These are phyloP conservation scores for Cataglyphis altisquamis DNA, from an alignment of 2,888 invertebrate species.

Conservation along the genomic window DNA sequence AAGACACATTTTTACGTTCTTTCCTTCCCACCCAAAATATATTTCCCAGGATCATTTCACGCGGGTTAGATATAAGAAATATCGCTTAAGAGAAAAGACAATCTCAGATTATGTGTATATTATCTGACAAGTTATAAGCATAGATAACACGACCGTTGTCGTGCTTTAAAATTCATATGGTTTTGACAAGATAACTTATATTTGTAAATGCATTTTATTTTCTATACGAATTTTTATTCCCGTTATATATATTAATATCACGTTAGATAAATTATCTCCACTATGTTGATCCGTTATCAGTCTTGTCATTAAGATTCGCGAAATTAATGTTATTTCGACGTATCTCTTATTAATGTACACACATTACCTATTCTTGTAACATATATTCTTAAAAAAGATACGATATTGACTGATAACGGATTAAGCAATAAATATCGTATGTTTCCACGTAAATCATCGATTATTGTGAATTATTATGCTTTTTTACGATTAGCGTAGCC, in stretches of 20 bases:
- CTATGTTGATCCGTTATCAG: conserved; percentile 14
- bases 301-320: background rate
- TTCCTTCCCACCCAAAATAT: background rate
- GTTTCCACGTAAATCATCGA: background rate
- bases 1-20: background rate
- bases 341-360: background rate
- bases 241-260: background rate
- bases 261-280: background rate
- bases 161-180: background rate
- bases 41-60: background rate
- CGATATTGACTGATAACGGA: background rate
- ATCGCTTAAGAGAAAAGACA: conserved; percentile 7
- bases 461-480: background rate
- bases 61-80: background rate
- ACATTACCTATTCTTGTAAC: background rate
- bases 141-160: conserved; percentile 13
- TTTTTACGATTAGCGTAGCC: conserved; percentile 21
- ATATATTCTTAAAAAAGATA: background rate
- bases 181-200: background rate
- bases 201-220: conserved; percentile 16
- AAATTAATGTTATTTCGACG: background rate
- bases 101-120: conserved; percentile 5
- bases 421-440: conserved; percentile 6
- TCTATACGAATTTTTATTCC: background rate
- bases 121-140: background rate